Percentiles rank a stretch among this genome's conserved stretches.
Conservation (phyloP, 1,140 invertebrate species). For the Aricia agestis region DNA sequence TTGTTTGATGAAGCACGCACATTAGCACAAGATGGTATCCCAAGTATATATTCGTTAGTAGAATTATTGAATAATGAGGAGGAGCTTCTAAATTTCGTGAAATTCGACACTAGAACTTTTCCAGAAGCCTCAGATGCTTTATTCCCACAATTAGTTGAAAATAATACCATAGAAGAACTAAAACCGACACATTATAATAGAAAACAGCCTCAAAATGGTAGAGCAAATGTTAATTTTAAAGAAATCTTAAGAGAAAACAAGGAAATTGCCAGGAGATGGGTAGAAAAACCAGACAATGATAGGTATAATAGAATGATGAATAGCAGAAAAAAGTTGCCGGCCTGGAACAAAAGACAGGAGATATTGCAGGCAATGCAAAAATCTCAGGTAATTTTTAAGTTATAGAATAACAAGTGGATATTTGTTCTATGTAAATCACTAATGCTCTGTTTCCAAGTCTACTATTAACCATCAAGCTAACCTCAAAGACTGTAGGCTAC, state of each 20-base stretch:
- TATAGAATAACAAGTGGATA: too few relatives aligned
- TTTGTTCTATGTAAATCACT: background rate
- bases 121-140: constrained; percentile 62
- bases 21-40: constrained; percentile 80
- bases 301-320: constrained; percentile 81
- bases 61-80: constrained; percentile 83
- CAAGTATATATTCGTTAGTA: constrained; percentile 82
- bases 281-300: constrained; percentile 76
- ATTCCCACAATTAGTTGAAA: constrained; percentile 65
- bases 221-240: constrained; percentile 69
- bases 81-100: constrained; percentile 78
- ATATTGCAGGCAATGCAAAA: constrained; percentile 80
- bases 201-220: constrained; percentile 74
- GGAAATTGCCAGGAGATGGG: constrained; percentile 78
- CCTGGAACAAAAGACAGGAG: constrained; percentile 80
- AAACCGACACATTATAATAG: constrained; percentile 79
- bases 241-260: constrained; percentile 78
- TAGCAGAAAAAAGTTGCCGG: constrained; percentile 80
- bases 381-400: constrained; percentile 73
- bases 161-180: constrained; percentile 44
- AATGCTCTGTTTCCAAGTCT: too few relatives aligned
- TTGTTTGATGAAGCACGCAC: constrained; percentile 80
- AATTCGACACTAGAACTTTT: constrained; percentile 77
- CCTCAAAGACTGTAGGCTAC: too few relatives aligned
- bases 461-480: too few relatives aligned